phyloP scores from a whole-genome alignment of 2,888 invertebrate species.

The Amphimallon solstitiale region DNA sequence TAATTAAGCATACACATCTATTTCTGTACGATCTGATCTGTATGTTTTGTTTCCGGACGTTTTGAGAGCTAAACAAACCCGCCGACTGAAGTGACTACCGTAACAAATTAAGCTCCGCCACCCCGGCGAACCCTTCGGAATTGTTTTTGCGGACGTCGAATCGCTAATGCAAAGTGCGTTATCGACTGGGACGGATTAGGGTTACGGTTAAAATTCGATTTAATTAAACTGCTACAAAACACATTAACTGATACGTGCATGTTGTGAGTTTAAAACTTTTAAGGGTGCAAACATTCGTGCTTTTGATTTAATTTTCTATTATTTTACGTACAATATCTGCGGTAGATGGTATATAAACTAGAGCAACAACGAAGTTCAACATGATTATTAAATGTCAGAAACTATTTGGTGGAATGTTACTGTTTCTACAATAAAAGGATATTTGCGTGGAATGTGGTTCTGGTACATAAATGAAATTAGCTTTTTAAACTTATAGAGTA shows the following conservation, averaged over 20 bases:
- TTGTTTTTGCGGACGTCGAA: slow-evolving; percentile 35
- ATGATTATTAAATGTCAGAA: no score
- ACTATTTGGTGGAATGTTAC: no score
- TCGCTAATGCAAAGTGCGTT: slow-evolving; percentile 27
- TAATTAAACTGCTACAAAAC: slow-evolving; percentile 36
- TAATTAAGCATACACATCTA: slow-evolving; percentile 34
- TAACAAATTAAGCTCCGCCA: slow-evolving; percentile 33
- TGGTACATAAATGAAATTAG: no score
- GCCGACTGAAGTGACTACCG: slow-evolving; percentile 32
- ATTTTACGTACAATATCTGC: background rate
- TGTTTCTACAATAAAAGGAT: no score
- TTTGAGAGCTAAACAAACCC: slow-evolving; percentile 16
- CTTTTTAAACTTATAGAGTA: no score
- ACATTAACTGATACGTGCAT: slow-evolving; percentile 19
- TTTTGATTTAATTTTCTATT: slow-evolving; percentile 20
- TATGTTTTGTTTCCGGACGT: slow-evolving; percentile 33
- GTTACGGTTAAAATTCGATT: slow-evolving; percentile 35
- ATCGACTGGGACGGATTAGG: slow-evolving; percentile 33
- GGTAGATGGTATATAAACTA: background rate
- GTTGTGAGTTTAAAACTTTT: slow-evolving; percentile 6
- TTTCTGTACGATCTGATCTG: slow-evolving; percentile 25
- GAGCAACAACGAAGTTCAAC: no score
- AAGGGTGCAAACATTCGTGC: background rate
- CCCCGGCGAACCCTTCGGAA: slow-evolving; percentile 27
- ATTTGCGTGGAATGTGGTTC: no score